Conservation (phyloP, 2,888 invertebrate genomes). For the Drosophila aldrichi region DNA sequence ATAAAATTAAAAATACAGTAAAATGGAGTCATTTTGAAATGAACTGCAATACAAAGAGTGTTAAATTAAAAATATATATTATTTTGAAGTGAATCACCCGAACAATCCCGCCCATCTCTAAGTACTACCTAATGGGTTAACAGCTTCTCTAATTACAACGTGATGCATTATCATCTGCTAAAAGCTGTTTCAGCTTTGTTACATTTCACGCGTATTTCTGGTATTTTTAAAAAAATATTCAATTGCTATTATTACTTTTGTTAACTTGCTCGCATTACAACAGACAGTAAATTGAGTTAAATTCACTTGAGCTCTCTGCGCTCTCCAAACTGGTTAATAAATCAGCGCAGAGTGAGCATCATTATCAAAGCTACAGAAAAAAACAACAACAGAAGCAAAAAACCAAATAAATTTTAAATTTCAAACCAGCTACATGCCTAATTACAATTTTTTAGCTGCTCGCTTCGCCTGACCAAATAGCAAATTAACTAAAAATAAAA, state of each 20-base stretch:
- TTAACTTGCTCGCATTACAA: not conserved
- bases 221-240: not conserved
- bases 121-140: not conserved
- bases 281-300: not conserved
- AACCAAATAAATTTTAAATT: conserved; percentile 17
- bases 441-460: conserved; percentile 47
- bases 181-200: conserved; percentile 1
- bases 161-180: not conserved
- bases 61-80: not conserved
- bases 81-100: not conserved
- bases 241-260: not conserved
- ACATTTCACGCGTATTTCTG: not conserved
- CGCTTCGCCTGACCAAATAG: conserved; percentile 28
- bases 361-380: conserved; percentile 12
- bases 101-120: not conserved
- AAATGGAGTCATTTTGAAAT: too few relatives aligned
- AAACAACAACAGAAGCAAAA: too few relatives aligned
- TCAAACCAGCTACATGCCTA: conserved; percentile 61
- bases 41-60: too few relatives aligned
- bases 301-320: conserved; percentile 1
- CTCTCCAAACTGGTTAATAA: conserved; percentile 19
- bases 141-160: not conserved
- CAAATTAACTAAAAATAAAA: conserved; percentile 37
- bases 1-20: too few relatives aligned
- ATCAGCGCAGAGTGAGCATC: conserved; percentile 17